phyloP scores from a whole-genome alignment of 2,888 invertebrate species.

The Melinaea marsaeus region DNA sequence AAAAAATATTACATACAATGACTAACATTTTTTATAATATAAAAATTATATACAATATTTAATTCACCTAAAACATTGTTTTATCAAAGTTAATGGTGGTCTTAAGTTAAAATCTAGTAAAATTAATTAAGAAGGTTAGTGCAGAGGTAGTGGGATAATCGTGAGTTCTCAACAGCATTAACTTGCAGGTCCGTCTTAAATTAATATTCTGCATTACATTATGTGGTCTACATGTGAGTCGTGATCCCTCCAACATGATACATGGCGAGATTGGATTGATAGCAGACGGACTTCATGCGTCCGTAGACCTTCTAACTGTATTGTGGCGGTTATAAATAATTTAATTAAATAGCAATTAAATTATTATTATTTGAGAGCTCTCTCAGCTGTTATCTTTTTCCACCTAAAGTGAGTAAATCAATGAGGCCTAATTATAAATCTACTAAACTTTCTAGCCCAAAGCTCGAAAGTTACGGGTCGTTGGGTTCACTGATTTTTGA shows the following conservation, averaged over 20 bases:
- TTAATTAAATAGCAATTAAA: slow-evolving; percentile 6
- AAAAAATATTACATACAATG: too few relatives aligned
- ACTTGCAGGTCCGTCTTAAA: slow-evolving; percentile 32
- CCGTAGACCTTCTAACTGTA: neutral
- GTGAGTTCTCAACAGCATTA: neutral
- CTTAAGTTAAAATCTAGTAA: too few relatives aligned
- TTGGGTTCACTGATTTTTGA: slow-evolving; percentile 1
- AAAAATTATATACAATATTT: too few relatives aligned
- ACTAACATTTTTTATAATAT: too few relatives aligned
- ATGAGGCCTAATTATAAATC: too few relatives aligned
- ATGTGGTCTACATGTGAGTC: slow-evolving; percentile 50
- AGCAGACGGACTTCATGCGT: slow-evolving; percentile 10
- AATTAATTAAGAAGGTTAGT: too few relatives aligned
- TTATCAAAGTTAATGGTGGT: too few relatives aligned
- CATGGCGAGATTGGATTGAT: slow-evolving; percentile 24
- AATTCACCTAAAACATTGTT: too few relatives aligned
- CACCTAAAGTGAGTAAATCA: too few relatives aligned
- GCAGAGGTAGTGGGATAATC: too few relatives aligned
- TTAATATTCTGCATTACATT: slow-evolving; percentile 57
- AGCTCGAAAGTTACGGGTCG: slow-evolving; percentile 3
- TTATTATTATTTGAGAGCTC: neutral
- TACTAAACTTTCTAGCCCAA: slow-evolving; percentile 12
- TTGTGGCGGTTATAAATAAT: neutral
- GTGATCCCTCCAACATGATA: slow-evolving; percentile 39
- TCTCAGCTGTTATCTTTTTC: too few relatives aligned